These are phyloP conservation scores for Arrhopalites spinosus DNA, from an alignment of 2,888 invertebrate genomes.

Conservation along the genomic window DNA sequence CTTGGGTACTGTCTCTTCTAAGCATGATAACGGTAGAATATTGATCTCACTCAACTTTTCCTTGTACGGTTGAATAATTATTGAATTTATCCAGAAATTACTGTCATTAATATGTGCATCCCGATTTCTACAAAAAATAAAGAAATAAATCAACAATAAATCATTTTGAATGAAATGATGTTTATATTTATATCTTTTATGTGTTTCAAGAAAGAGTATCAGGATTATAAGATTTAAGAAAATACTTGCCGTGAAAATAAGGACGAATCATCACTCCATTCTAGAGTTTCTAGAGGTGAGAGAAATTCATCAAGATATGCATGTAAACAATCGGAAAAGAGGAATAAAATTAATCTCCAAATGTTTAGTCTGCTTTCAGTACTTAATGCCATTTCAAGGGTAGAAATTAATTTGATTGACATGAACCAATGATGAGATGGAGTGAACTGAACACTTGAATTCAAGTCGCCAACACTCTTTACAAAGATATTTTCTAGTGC, in stretches of 20 bases:
- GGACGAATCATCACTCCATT: slow-evolving; percentile 41
- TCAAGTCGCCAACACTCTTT: slow-evolving; percentile 25
- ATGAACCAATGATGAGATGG: slow-evolving; percentile 33
- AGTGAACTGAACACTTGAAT: not conserved
- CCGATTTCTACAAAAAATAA: slow-evolving; percentile 22
- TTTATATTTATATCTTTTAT: too few relatives aligned
- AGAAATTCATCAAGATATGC: slow-evolving; percentile 46
- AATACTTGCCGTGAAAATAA: not conserved
- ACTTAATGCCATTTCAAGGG: slow-evolving; percentile 40
- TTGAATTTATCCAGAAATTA: slow-evolving; percentile 44
- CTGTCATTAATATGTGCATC: slow-evolving; percentile 36
- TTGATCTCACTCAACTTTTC: slow-evolving; percentile 11
- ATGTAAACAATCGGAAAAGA: slow-evolving; percentile 39
- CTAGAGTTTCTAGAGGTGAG: slow-evolving; percentile 32
- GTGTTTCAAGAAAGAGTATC: too few relatives aligned
- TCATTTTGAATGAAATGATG: too few relatives aligned
- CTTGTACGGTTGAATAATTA: slow-evolving; percentile 37
- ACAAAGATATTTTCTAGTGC: slow-evolving; percentile 38
- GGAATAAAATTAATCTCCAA: slow-evolving; percentile 42
- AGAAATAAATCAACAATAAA: slow-evolving; percentile 1
- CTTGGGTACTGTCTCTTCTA: slow-evolving; percentile 36
- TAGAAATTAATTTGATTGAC: slow-evolving; percentile 41
- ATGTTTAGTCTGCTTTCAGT: slow-evolving; percentile 21
- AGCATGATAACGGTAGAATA: slow-evolving; percentile 23
- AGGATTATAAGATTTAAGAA: too few relatives aligned